Evolutionary conservation across 2,797 vertebrate genomes (phyloP).

Genomic region (Rallus crepitans): DNA sequence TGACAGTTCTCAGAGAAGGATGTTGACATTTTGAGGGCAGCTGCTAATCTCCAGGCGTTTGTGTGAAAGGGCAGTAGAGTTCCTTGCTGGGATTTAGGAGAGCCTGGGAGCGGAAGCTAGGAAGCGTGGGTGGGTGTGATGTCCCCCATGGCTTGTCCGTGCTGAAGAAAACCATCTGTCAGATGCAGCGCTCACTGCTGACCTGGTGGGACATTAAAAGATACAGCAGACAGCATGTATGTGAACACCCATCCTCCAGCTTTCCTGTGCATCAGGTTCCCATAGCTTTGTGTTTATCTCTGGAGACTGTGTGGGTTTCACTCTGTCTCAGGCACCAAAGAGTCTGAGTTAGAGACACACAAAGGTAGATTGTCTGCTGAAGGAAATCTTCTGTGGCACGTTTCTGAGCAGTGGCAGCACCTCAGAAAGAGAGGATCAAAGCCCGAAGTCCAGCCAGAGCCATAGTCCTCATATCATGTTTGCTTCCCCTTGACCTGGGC

Average conservation of each 20-base stretch:
- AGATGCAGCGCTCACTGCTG: slow-evolving; percentile 20
- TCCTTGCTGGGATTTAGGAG: slow-evolving; percentile 1
- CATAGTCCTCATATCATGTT: neutral
- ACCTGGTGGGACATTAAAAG: slow-evolving; percentile 19
- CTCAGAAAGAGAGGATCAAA: neutral
- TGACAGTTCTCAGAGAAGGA: neutral
- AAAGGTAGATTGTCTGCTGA: neutral
- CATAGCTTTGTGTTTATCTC: neutral
- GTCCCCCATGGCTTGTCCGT: neutral
- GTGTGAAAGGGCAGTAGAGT: slow-evolving; percentile 52
- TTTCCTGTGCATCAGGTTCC: neutral
- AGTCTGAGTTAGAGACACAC: neutral
- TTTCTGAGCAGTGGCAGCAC: neutral
- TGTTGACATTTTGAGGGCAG: neutral
- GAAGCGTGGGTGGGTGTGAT: slow-evolving; percentile 13
- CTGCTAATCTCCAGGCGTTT: neutral
- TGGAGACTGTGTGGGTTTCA: neutral
- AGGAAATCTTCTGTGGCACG: neutral
- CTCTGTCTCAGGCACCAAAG: neutral
- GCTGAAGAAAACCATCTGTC: slow-evolving; percentile 59
- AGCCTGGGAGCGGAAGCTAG: slow-evolving; percentile 50
- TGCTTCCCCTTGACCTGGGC: neutral
- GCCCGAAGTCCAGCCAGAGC: neutral
- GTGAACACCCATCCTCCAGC: slow-evolving; percentile 43
- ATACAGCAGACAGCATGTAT: neutral